Evolutionary conservation across 2,797 vertebrate genomes (phyloP), one percentile per base, ranked within the genome.

Genomic region (Myripristis murdjan): DNA sequence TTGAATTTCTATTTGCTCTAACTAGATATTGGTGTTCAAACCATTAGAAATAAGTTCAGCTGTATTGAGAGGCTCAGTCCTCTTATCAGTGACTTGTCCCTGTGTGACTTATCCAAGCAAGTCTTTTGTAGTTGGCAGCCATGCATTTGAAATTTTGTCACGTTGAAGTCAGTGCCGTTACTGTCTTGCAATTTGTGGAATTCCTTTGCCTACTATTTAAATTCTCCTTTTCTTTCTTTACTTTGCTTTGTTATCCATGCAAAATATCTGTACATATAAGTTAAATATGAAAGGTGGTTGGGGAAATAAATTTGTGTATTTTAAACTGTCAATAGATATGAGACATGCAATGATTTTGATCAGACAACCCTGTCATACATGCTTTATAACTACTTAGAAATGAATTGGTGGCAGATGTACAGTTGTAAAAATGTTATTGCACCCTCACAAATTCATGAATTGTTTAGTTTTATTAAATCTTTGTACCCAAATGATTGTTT

Each of bases 401-500:
- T 52, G 0, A 57, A 46, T 33, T 14, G 12, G 58, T 26, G n/a
- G 33, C 37, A 49, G 55, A 65, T 69, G 46, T 75, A 59, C 22
- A 71, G 64, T 64, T 87, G 67, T 82, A 71, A 63, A 79, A 62
- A 70, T 41, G 33, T 76, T 77, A 68, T 53, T 46, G 64, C 64
- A 73, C 58, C 70, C 60, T 33, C 41, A 65, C 10, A 72, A 58
- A 74, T 53, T 71, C 18, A 48, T 67, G 3, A 26, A 72, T 75
- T 61, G 28, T 74, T 77, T 52, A 8, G 28, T 83, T 73, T 86
- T 75, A 68, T 81, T 37, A 73, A 61, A 75, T 64, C 28, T 64
- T 87, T 90, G 64, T 89, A 81, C 54, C 83, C 71, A 78, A 69
- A 44, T 85, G 46, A 54, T 51, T 70, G 54, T 68, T 78, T 85